Evolutionary conservation across 2,113 vertebrate genomes (phyloP), one percentile per base, ranked within the genome.

Genomic region (Myanophis thanlyinensis): DNA sequence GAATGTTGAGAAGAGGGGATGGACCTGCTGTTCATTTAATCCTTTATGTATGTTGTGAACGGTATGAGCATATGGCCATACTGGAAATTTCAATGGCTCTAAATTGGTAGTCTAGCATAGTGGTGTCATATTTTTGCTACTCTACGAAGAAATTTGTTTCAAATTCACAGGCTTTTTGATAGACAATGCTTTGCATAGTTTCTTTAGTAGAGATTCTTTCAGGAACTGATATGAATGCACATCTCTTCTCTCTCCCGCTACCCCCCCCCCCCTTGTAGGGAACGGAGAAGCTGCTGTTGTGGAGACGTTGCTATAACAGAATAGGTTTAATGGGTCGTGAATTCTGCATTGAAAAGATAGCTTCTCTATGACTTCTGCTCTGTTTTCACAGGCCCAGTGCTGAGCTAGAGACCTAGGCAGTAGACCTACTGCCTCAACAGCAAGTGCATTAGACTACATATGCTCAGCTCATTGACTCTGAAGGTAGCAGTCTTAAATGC

Each of bases 301-400:
- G 97, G 95, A 97, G 97, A 96, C 97, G 97, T 97, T 97, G 97
- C 97, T 98, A 97, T 96, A 97, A 94, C 80, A 89, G 97, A 97
- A 94, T 97, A 97, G 97, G 97, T 98, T 96, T 98, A 98, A 98
- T 97, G 98, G 97, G 93, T 97, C 97, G 97, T 98, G 97, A 97
- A 98, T 98, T 97, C 94, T 93, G 97, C 91, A 95, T 95, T 95
- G 95, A 96, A 97, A 96, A 94, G 96, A 96, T 96, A 95, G 94
- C 95, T 95, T 96, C 96, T 95, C 87, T 23, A 49, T 93, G 97
- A 97, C 95, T 98, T 95, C 95, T 96, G 96, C 88, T 96, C 95
- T 93, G 97, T 95, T 95, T 94, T 95, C 94, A 20, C 73, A 80
- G 73, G 35, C 35, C 73, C 35, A 80, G 73, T 44, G 73, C 73